Evolutionary conservation across 2,113 vertebrate genomes (phyloP).

Genomic region (Embiotoca jacksoni): DNA sequence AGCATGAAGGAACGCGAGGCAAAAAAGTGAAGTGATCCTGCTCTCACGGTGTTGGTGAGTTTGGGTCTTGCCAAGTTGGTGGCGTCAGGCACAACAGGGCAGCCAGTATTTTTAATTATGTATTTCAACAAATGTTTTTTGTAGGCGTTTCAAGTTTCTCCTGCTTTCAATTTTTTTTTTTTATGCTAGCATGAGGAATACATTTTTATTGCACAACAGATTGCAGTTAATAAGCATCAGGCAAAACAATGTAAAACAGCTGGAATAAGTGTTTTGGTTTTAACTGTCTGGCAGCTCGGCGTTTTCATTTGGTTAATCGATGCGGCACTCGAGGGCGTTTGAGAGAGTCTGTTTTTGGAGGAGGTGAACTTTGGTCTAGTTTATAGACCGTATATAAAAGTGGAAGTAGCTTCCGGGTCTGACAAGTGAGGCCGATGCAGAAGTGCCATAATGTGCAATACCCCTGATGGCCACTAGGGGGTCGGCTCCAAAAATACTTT

Average conservation of each 20-base stretch:
- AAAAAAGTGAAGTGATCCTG: conserved; percentile 7
- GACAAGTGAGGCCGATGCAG: too few species aligned
- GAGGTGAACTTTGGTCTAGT: too few species aligned
- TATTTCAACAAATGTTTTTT: conserved; percentile 10
- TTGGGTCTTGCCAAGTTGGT: neutral
- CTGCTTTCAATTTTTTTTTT: neutral
- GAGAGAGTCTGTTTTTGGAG: too few species aligned
- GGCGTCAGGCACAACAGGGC: conserved; percentile 1
- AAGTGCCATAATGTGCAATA: too few species aligned
- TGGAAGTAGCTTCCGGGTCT: too few species aligned
- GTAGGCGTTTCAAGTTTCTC: neutral
- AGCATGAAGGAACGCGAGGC: conserved; percentile 25
- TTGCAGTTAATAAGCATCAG: conserved; percentile 42
- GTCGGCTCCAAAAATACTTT: too few species aligned
- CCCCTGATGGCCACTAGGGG: too few species aligned
- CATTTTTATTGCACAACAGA: conserved; percentile 18
- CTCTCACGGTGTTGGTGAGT: neutral
- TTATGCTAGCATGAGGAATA: neutral
- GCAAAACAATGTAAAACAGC: neutral
- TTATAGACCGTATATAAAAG: too few species aligned
- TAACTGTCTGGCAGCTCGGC: conserved; percentile 25
- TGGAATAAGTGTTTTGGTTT: conserved; percentile 37
- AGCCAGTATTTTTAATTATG: conserved; percentile 9
- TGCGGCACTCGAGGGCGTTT: too few species aligned
- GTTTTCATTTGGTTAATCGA: too few species aligned